Conservation (phyloP, 2,797 vertebrate species). For the Enteromius thamalakanensis region DNA sequence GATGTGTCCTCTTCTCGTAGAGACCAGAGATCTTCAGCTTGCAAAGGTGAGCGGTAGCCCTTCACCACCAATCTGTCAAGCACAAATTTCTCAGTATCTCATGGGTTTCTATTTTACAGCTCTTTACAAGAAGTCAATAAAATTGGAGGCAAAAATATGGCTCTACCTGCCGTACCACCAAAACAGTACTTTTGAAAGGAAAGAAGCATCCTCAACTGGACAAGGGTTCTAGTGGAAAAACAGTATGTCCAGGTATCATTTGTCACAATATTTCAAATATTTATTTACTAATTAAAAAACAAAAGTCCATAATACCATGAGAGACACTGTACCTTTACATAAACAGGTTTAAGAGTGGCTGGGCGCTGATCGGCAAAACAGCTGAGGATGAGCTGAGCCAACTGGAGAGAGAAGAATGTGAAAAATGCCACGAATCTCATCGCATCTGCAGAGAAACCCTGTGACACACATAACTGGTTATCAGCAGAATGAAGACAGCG, state of each 20-base stretch:
- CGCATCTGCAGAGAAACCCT: constrained; percentile 74
- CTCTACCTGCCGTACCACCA: constrained; percentile 88
- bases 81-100: constrained; percentile 4
- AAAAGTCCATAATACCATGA: background rate
- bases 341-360: constrained; percentile 64
- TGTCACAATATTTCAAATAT: background rate
- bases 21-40: constrained; percentile 79
- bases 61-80: constrained; percentile 76
- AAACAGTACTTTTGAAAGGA: constrained; percentile 85
- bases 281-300: background rate
- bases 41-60: constrained; percentile 75
- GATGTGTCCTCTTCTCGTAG: constrained; percentile 80
- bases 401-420: constrained; percentile 74
- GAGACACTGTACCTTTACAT: constrained; percentile 57
- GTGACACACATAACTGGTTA: constrained; percentile 22
- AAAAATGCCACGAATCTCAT: constrained; percentile 73
- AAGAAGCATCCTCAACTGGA: constrained; percentile 82
- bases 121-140: background rate
- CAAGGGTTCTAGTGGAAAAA: constrained; percentile 78
- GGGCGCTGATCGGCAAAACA: constrained; percentile 80
- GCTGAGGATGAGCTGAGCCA: constrained; percentile 77
- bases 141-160: background rate
- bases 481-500: background rate
- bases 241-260: background rate
- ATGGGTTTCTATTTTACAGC: background rate